Evolutionary conservation across 2,113 vertebrate genomes (phyloP), one percentile per base, ranked within the genome.

Genomic region (Scomber colias): DNA sequence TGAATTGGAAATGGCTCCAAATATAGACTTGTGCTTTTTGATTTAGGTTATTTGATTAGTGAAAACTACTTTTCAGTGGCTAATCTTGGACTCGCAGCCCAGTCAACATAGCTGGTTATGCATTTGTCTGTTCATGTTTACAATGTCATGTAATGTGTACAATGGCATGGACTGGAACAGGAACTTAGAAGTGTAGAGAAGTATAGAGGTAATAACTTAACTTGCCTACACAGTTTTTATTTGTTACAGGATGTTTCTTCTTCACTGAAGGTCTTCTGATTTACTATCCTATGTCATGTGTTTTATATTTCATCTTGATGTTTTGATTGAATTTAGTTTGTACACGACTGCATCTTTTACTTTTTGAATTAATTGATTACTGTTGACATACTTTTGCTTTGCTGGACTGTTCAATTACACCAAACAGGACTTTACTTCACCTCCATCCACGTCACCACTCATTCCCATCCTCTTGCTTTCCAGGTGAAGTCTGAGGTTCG

Each of bases 401-500:
- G 16, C 35, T 19, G 50, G 5, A 1, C 31, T 30, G 16, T 35
- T 48, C 27, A 27, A 53, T 46, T 27, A 46, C 35, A 7, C 2
- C 45, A 13, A 63, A 17, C 12, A 21, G 11, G 3, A n/a, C 63
- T 57, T 27, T 1, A 30, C 19, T 50, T 67, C 67, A 11, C 5
- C 5, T 13, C 5, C 11, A 11, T 31, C 51, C 15, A 21, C 35
- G 46, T 50, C 11, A 30, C 4, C 10, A 2, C 11, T 75, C 1
- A 62, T 2, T 1, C 73, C 13, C 12, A 1, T 60, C 1, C 0
- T 48, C 60, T 78, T 61, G 0, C 11, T 79, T 72, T 81, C 2
- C 82, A 96, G 95, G 96, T 99, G 89, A 99, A 99, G 91, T 96
- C 97, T 0, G 98, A 99, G 0, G 97, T 99, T 55, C 96, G 97